Percentiles rank a stretch among this genome's conserved stretches.
These are phyloP conservation scores for Conger conger DNA, from an alignment of 2,113 vertebrate genomes.

Conservation along the genomic window DNA sequence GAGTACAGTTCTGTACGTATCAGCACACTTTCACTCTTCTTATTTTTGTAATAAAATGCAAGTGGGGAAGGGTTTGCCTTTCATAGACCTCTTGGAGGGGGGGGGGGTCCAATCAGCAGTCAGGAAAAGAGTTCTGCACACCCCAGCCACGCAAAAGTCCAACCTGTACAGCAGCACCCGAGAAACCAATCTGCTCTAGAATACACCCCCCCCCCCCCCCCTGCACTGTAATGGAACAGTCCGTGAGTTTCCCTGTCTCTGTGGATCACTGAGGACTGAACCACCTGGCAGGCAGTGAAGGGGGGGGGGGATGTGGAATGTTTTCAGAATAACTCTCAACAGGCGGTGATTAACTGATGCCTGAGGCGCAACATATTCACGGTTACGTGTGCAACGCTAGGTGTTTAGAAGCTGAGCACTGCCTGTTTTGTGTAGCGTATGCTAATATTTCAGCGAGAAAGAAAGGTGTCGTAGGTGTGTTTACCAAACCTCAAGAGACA, in stretches of 20 bases:
- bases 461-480: neutral
- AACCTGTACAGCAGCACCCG: neutral
- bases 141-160: constrained; percentile 49
- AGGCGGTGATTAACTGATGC: neutral
- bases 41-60: neutral
- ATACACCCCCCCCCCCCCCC: neutral
- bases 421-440: neutral
- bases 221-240: neutral
- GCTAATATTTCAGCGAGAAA: neutral
- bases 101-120: constrained; percentile 40
- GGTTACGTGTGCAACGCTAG: neutral
- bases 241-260: neutral
- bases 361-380: neutral
- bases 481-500: neutral
- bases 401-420: neutral
- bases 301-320: neutral
- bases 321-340: neutral
- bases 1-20: neutral
- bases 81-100: constrained; percentile 49
- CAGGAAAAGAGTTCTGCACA: constrained; percentile 70
- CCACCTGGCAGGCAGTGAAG: neutral
- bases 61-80: constrained; percentile 45
- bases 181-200: neutral
- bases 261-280: neutral
- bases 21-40: neutral